Evolutionary conservation across 2,888 invertebrate genomes (phyloP).

Genomic region (Ganaspis brasiliensis): DNA sequence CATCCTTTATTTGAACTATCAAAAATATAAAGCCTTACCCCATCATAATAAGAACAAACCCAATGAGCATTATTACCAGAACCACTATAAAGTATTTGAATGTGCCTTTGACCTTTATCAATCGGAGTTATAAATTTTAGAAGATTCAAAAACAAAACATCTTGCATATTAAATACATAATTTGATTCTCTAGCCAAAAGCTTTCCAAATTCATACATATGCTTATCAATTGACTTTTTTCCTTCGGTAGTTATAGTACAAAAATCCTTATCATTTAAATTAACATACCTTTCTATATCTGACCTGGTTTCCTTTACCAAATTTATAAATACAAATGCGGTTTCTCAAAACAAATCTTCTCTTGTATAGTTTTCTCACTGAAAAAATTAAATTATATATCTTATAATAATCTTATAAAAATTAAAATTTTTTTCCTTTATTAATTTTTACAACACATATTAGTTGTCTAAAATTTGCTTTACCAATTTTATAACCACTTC

Average conservation of each 20-base stretch:
- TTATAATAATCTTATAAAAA: too few relatives aligned
- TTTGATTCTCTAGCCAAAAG: not conserved
- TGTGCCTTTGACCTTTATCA: not conserved
- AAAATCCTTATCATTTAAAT: not conserved
- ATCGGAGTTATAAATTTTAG: not conserved
- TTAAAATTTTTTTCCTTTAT: too few relatives aligned
- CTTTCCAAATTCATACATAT: not conserved
- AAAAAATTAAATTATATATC: too few relatives aligned
- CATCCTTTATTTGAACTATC: not conserved
- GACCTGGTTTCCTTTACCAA: not conserved
- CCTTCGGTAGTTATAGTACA: not conserved
- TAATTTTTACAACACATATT: too few relatives aligned
- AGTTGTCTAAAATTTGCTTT: too few relatives aligned
- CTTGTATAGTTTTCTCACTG: too few relatives aligned
- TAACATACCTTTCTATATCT: not conserved
- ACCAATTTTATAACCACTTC: too few relatives aligned
- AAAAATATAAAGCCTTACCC: not conserved
- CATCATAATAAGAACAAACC: not conserved
- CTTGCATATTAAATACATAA: not conserved
- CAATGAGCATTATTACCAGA: not conserved
- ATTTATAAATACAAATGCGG: not conserved
- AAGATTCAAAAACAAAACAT: not conserved
- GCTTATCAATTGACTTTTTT: not conserved
- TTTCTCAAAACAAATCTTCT: not conserved
- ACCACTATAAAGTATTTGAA: conserved; percentile 14